Evolutionary conservation across 2,888 invertebrate species (phyloP).

Genomic region (Spisula solida): DNA sequence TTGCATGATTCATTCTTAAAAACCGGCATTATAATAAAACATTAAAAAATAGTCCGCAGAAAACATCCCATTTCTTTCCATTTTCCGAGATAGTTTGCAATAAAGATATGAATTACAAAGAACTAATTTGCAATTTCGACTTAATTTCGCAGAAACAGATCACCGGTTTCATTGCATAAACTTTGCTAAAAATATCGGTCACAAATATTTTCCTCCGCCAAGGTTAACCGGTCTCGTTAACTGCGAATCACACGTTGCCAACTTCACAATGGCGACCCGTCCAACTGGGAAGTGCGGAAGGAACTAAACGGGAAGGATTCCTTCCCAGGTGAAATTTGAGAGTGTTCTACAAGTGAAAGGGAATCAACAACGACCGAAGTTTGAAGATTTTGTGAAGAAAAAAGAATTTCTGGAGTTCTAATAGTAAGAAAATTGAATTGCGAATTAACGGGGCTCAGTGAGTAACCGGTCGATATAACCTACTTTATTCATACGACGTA

Average conservation of each 20-base stretch:
- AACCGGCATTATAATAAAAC: constrained; percentile 1
- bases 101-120: background rate
- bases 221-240: constrained; percentile 46
- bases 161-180: background rate
- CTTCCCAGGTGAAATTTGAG: constrained; percentile 78
- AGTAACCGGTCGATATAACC: constrained; percentile 69
- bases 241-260: constrained; percentile 77
- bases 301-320: constrained; percentile 73
- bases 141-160: background rate
- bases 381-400: background rate
- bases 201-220: constrained; percentile 27
- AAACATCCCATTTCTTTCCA: background rate
- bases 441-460: constrained; percentile 50
- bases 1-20: constrained; percentile 68
- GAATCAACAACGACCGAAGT: constrained; percentile 40
- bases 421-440: constrained; percentile 18
- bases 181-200: background rate
- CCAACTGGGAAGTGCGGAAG: constrained; percentile 53
- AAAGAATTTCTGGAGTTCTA: background rate
- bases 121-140: background rate
- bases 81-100: background rate
- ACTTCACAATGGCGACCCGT: constrained; percentile 78
- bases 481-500: constrained; percentile 68
- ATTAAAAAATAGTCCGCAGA: background rate
- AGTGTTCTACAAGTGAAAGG: constrained; percentile 58